A percentile compares a stretch with the other conserved stretches of the same genome.
Conservation (phyloP, 2,888 invertebrate genomes). For the Latheticus oryzae region DNA sequence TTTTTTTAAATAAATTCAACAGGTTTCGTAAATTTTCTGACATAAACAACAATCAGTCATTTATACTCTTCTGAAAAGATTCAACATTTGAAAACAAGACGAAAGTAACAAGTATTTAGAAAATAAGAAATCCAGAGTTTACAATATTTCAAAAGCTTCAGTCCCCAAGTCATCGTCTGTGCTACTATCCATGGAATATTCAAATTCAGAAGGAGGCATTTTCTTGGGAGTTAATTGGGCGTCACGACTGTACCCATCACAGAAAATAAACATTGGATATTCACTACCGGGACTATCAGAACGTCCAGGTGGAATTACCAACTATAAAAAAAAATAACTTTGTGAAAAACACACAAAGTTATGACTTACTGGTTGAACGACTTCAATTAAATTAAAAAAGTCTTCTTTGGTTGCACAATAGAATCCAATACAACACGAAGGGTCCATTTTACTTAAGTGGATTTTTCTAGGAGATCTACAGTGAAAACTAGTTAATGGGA, state of each 20-base stretch:
- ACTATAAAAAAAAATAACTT: constrained; percentile 23
- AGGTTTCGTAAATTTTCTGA: constrained; percentile 19
- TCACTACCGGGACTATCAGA: constrained; percentile 68
- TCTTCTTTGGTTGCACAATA: constrained; percentile 82
- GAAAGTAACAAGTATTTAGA: constrained; percentile 20
- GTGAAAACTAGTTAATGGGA: constrained; percentile 84
- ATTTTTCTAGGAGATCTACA: constrained; percentile 89
- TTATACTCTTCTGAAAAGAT: constrained; percentile 2
- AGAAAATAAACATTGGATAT: constrained; percentile 87
- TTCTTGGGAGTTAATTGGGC: constrained; percentile 55
- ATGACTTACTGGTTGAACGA: constrained; percentile 72
- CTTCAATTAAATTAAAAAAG: constrained; percentile 80
- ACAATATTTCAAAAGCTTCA: constrained; percentile 80
- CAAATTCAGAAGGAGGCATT: constrained; percentile 56
- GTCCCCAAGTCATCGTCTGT: constrained; percentile 75
- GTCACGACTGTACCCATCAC: constrained; percentile 77
- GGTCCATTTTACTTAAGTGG: constrained; percentile 88
- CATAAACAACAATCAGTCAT: constrained; percentile 31
- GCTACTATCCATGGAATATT: constrained; percentile 65
- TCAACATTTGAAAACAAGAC: constrained; percentile 9
- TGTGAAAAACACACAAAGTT: constrained; percentile 2
- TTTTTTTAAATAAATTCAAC: constrained; percentile 19
- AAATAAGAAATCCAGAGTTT: constrained; percentile 51
- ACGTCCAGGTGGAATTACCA: constrained; percentile 33
- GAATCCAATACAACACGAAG: constrained; percentile 92